Conservation (phyloP, 37 sponge, comb jelly and placozoan species). For the Dysidea cf. avara region DNA sequence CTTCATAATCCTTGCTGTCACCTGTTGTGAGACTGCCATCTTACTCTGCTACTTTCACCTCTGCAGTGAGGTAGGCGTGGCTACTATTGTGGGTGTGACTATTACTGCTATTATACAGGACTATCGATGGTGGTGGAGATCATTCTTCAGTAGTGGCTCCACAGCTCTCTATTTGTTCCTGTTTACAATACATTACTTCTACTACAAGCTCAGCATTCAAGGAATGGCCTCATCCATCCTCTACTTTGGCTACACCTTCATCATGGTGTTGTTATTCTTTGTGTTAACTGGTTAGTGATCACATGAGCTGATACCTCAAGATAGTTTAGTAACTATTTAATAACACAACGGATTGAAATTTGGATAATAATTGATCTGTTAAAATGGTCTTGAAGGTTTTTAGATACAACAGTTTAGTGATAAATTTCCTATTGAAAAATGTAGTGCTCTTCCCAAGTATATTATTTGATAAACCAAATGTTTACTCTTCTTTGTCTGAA, state of each 20-base stretch:
- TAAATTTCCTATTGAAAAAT: no score
- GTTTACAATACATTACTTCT: slow-evolving; percentile 87
- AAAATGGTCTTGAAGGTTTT: no score
- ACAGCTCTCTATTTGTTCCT: slow-evolving; percentile 83
- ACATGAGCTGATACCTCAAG: no score
- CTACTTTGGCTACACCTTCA: slow-evolving; percentile 95
- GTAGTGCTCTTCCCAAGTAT: no score
- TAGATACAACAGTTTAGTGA: no score
- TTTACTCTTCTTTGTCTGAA: no score
- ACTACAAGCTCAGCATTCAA: slow-evolving; percentile 78
- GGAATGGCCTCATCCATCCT: slow-evolving; percentile 79
- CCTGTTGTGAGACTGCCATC: slow-evolving; percentile 89
- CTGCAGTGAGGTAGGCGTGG: slow-evolving; percentile 73
- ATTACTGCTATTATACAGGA: slow-evolving; percentile 38
- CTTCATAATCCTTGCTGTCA: slow-evolving; percentile 80
- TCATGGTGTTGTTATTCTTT: slow-evolving; percentile 89
- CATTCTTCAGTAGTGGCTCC: slow-evolving; percentile 89
- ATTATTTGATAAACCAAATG: no score
- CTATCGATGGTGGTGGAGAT: slow-evolving; percentile 99
- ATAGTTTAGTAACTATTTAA: no score
- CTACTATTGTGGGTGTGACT: neutral
- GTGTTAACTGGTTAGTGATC: slow-evolving; percentile 75
- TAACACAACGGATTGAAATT: no score
- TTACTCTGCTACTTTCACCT: slow-evolving; percentile 99
- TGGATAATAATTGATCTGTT: no score